These are phyloP conservation scores for Mystacides longicornis DNA, from an alignment of 2,888 invertebrate genomes.

Conservation along the genomic window DNA sequence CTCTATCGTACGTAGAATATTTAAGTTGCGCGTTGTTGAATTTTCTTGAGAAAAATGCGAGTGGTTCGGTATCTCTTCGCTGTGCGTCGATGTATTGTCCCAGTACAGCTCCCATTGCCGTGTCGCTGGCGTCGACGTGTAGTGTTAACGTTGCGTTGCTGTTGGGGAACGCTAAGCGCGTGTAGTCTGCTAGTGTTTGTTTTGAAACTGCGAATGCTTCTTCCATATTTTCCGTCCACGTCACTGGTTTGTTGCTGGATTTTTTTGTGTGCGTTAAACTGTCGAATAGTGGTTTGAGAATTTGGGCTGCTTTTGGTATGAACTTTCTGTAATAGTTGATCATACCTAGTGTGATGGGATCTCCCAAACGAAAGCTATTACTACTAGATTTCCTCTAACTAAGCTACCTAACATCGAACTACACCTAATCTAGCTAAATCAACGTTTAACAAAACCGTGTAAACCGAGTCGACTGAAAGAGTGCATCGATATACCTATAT, in stretches of 20 bases:
- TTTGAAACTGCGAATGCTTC: slow-evolving; percentile 29
- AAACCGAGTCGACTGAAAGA: no score
- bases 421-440: no score
- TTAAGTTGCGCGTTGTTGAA: slow-evolving; percentile 30
- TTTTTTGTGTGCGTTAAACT: background rate
- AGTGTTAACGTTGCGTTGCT: slow-evolving; percentile 28
- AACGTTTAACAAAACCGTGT: no score
- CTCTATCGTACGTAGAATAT: slow-evolving; percentile 34
- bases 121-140: slow-evolving; percentile 33
- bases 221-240: slow-evolving; percentile 23
- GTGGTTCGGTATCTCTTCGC: slow-evolving; percentile 29
- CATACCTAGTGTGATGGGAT: no score
- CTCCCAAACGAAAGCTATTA: no score
- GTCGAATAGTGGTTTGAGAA: background rate
- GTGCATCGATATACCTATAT: no score
- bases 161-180: slow-evolving; percentile 32
- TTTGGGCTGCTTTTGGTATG: background rate
- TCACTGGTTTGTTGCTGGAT: background rate
- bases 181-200: slow-evolving; percentile 27
- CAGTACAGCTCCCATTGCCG: slow-evolving; percentile 33
- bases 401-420: no score
- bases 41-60: slow-evolving; percentile 34
- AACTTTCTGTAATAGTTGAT: background rate
- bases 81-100: slow-evolving; percentile 29
- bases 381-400: no score